A percentile compares a stretch with the other conserved stretches of the same genome.
Evolutionary conservation across 1,140 invertebrate species (phyloP).

Genomic region (Pogonomyrmex barbatus): DNA sequence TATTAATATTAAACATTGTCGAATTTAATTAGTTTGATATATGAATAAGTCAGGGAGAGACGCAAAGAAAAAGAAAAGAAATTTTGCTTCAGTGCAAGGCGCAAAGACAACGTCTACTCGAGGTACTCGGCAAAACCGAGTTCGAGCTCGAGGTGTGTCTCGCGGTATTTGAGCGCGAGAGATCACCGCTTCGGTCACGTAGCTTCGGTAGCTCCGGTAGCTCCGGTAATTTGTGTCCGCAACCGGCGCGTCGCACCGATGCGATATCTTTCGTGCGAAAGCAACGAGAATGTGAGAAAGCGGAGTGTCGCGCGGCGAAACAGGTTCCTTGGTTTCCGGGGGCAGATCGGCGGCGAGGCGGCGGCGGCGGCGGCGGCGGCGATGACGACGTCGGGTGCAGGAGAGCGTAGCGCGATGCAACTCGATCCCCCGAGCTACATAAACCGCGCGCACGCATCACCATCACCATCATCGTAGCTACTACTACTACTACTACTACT

Average conservation of each 20-base stretch:
- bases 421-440: background rate
- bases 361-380: slow-evolving; percentile 28
- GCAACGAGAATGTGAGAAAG: slow-evolving; percentile 72
- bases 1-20: background rate
- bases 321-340: slow-evolving; percentile 84
- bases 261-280: slow-evolving; percentile 72
- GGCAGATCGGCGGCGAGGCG: slow-evolving; percentile 73
- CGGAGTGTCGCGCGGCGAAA: slow-evolving; percentile 70
- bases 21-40: background rate
- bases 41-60: background rate
- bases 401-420: background rate
- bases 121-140: background rate
- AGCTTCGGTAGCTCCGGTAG: slow-evolving; percentile 60
- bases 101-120: background rate
- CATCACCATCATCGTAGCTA: slow-evolving; percentile 6
- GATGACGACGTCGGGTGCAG: slow-evolving; percentile 43
- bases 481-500: background rate
- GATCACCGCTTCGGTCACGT: slow-evolving; percentile 55
- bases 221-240: slow-evolving; percentile 74
- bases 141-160: background rate
- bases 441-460: slow-evolving; percentile 11
- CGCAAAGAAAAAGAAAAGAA: background rate
- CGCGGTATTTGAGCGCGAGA: slow-evolving; percentile 12
- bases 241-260: slow-evolving; percentile 57
- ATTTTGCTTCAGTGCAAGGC: background rate